Conservation (phyloP, 2,888 invertebrate species). For the Orthosia gracilis region DNA sequence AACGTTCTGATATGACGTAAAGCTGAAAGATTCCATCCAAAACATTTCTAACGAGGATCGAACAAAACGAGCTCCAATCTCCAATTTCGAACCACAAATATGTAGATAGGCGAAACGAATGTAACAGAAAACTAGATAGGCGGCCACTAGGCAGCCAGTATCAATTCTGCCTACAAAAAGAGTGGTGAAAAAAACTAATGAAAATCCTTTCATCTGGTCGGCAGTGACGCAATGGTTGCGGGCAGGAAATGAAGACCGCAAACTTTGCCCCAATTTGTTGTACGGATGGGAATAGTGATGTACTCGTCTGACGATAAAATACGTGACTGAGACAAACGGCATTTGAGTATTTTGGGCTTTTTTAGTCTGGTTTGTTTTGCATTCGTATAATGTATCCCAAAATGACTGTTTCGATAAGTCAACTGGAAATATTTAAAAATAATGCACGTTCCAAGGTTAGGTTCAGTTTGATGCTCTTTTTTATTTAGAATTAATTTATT, state of each 20-base stretch:
- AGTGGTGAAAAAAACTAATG: constrained; percentile 65
- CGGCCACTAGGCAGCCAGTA: constrained; percentile 51
- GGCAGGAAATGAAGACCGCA: constrained; percentile 84
- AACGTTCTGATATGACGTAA: not conserved
- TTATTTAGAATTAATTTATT: not conserved
- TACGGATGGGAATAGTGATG: constrained; percentile 62
- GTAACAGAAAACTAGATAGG: constrained; percentile 52
- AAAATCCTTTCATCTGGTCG: constrained; percentile 70
- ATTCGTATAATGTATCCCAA: not conserved
- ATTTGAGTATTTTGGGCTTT: not conserved
- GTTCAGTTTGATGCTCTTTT: not conserved
- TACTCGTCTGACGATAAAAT: constrained; percentile 18
- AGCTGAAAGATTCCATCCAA: not conserved
- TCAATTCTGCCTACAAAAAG: constrained; percentile 64
- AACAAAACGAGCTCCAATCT: constrained; percentile 34
- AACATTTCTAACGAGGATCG: constrained; percentile 27
- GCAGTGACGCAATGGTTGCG: constrained; percentile 60
- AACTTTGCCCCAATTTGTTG: constrained; percentile 78
- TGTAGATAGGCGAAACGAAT: constrained; percentile 45
- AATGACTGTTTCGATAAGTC: too few relatives aligned
- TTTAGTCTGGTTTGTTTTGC: not conserved
- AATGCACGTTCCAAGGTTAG: not conserved
- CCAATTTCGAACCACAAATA: constrained; percentile 59
- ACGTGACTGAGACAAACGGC: constrained; percentile 14
- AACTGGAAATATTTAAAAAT: too few relatives aligned